Evolutionary conservation across 2,888 invertebrate species (phyloP), one percentile per base, ranked within the genome.

Genomic region (Drosophila tanythrix): DNA sequence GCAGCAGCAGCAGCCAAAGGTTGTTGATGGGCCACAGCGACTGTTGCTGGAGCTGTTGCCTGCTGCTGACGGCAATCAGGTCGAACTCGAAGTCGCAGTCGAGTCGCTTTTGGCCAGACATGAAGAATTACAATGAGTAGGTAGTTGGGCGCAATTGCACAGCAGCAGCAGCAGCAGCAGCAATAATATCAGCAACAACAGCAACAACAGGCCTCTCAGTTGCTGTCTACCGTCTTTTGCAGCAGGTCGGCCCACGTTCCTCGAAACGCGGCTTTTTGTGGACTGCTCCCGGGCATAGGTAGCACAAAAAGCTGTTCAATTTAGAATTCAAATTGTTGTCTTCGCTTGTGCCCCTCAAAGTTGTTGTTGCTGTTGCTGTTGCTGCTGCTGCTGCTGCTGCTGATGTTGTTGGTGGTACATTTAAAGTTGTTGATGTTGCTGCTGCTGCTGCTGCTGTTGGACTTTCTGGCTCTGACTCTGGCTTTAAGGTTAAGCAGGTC

Each of bases 401-500:
- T 62, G 81, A 40, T 69, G 60, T 60, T 70, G 69, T 63, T 74
- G 74, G 61, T 74, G 74, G 68, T 63, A 71, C 70, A 70, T 70
- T 71, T 72, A 59, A 61, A 73, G 68, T 70, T 73, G 68, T 52
- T 77, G 67, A 48, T 70, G 72, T 46, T 70, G 70, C 43, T 70
- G 67, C 43, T 69, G 48, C 60, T 77, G 74, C 50, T 50, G 64
- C 60, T 77, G 74, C 38, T 70, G 67, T 35, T 68, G 65, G 36
- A 29, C 27, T 55, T 78, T 76, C 76, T 59, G 76, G 76, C 79
- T 76, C 76, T 62, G 84, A 75, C 79, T 76, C 75, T 63, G 76
- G 76, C 73, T 83, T 79, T 83, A 83, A 88, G 92, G 92, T 92
- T 91, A 92, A 90, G 82, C 92, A 92, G 92, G 92, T 92, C 92